phyloP scores from a whole-genome alignment of 2,888 invertebrate genomes.

The Eubasilissa splendida region DNA sequence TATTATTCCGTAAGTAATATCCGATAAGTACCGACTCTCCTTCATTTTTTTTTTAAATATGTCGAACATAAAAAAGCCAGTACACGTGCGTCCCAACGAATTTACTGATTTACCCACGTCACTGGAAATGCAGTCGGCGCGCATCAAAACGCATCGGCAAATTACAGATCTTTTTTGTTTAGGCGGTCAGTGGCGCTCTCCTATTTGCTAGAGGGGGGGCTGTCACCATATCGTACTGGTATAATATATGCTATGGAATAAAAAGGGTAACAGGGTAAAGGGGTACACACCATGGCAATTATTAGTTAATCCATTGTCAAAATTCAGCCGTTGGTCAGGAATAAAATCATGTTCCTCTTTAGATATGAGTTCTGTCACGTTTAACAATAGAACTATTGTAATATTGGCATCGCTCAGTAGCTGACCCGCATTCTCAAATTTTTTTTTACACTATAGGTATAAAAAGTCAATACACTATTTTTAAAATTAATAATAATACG shows the following conservation, averaged over 20 bases:
- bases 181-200: slow-evolving; percentile 21
- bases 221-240: background rate
- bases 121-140: slow-evolving; percentile 22
- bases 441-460: no score
- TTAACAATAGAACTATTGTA: no score
- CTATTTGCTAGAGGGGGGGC: background rate
- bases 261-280: background rate
- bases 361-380: no score
- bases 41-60: no score
- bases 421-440: no score
- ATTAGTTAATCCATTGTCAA: background rate
- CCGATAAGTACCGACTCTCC: no score
- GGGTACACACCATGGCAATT: background rate
- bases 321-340: background rate
- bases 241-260: background rate
- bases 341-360: no score
- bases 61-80: background rate
- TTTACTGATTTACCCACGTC: background rate
- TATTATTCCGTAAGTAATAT: no score
- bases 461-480: no score
- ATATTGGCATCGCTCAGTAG: no score
- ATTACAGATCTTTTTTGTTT: slow-evolving; percentile 23
- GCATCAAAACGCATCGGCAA: slow-evolving; percentile 35
- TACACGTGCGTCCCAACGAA: background rate
- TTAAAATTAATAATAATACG: no score